A percentile compares a stretch with the other conserved stretches of the same genome.
These are phyloP conservation scores for Nannoperca obscura DNA, from an alignment of 2,797 vertebrate genomes.

Conservation along the genomic window DNA sequence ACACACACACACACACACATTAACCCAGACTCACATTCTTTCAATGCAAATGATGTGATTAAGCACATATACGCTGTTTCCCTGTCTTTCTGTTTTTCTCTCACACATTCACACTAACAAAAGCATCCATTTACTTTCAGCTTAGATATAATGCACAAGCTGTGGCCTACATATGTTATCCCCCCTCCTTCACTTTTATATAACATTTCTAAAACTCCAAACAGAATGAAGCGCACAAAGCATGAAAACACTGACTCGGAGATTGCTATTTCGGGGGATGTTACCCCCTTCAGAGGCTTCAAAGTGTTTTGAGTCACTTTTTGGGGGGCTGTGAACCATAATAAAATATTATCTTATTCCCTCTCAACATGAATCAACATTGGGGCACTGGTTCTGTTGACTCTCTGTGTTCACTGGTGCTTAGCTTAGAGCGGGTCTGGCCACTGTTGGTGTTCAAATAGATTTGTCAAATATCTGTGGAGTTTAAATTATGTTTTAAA, in stretches of 20 bases:
- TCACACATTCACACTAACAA: constrained; percentile 22
- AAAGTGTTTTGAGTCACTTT: constrained; percentile 35
- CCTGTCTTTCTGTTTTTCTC: background rate
- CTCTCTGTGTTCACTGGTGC: constrained; percentile 25
- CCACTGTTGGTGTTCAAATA: constrained; percentile 56
- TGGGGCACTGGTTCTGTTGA: constrained; percentile 37
- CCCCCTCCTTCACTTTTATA: constrained; percentile 30
- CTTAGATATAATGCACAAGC: constrained; percentile 41
- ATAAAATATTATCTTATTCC: constrained; percentile 54
- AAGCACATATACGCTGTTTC: background rate
- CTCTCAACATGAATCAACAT: constrained; percentile 47
- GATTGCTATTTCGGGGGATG: constrained; percentile 48
- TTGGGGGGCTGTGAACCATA: constrained; percentile 39
- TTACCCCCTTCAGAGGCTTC: constrained; percentile 26
- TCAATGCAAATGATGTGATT: constrained; percentile 37
- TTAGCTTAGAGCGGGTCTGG: constrained; percentile 33
- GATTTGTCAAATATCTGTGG: constrained; percentile 61
- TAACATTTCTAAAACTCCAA: constrained; percentile 59
- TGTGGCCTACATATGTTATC: constrained; percentile 64
- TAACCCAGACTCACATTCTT: constrained; percentile 4
- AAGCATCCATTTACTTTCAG: constrained; percentile 24
- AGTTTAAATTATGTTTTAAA: constrained; percentile 60
- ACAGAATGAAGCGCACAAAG: constrained; percentile 34
- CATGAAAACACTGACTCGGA: constrained; percentile 43
- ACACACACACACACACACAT: background rate